phyloP scores from a whole-genome alignment of 2,113 vertebrate genomes.

The Carassius auratus region DNA sequence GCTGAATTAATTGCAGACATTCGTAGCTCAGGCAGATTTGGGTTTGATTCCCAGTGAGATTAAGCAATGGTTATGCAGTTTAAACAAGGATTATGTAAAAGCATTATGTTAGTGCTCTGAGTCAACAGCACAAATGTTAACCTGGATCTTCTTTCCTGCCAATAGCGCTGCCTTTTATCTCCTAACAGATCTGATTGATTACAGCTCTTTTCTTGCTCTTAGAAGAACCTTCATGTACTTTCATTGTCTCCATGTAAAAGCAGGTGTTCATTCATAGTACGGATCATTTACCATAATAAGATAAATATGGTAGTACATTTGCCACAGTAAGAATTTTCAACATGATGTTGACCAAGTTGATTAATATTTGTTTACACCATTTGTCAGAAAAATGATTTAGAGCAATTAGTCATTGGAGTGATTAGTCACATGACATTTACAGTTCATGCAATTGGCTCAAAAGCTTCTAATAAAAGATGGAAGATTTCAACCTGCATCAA shows the following conservation, averaged over 20 bases:
- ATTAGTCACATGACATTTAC: not conserved
- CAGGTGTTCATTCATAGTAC: not conserved
- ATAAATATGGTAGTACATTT: too few species aligned
- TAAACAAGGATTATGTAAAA: not conserved
- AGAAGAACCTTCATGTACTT: not conserved
- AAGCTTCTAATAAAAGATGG: too few species aligned
- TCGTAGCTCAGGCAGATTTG: not conserved
- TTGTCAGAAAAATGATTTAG: too few species aligned
- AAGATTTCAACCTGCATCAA: not conserved
- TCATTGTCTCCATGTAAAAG: not conserved
- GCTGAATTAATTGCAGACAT: not conserved
- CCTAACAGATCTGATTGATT: not conserved
- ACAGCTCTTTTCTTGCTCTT: not conserved
- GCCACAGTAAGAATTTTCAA: too few species aligned
- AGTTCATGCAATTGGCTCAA: not conserved
- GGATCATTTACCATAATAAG: too few species aligned
- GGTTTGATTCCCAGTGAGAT: conserved; percentile 16
- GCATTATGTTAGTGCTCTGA: not conserved
- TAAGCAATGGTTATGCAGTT: not conserved
- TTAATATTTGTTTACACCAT: too few species aligned
- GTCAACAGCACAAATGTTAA: not conserved
- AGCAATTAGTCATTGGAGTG: too few species aligned
- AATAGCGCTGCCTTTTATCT: not conserved
- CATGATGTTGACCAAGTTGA: too few species aligned
- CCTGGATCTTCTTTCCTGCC: not conserved